These are phyloP conservation scores for Babylonia areolata DNA, from an alignment of 1,140 invertebrate species.

Conservation along the genomic window DNA sequence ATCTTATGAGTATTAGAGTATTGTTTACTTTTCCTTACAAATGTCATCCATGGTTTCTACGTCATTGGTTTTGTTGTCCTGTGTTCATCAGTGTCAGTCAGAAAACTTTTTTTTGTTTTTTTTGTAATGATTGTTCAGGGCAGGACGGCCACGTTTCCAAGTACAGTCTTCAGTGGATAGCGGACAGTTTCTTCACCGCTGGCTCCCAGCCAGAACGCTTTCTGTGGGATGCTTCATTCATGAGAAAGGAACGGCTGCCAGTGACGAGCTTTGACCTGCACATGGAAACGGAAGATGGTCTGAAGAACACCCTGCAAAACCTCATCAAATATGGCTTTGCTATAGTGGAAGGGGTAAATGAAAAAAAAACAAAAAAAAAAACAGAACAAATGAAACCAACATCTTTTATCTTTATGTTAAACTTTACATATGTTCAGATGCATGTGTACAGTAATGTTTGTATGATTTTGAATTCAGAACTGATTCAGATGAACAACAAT, in stretches of 20 bases:
- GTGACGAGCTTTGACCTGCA: slow-evolving; percentile 49
- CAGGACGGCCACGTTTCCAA: slow-evolving; percentile 64
- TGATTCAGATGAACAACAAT: no score
- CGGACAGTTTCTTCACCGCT: slow-evolving; percentile 49
- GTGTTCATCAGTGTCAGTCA: no score
- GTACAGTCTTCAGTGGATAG: slow-evolving; percentile 61
- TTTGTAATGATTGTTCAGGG: no score
- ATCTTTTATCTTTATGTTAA: no score
- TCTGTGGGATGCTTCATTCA: slow-evolving; percentile 55
- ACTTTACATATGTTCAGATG: no score
- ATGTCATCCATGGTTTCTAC: no score
- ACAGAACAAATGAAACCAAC: no score
- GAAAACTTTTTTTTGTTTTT: slow-evolving; percentile 26
- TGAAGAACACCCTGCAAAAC: slow-evolving; percentile 53
- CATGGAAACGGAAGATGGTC: slow-evolving; percentile 53
- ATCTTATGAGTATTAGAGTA: slow-evolving; percentile 51
- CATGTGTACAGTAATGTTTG: no score
- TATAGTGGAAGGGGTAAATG: slow-evolving; percentile 54
- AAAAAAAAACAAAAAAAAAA: no score
- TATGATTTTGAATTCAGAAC: no score
- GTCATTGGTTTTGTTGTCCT: no score
- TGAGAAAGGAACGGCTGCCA: slow-evolving; percentile 40
- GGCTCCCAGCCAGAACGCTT: slow-evolving; percentile 34
- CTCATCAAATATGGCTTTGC: slow-evolving; percentile 61
- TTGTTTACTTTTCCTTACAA: neutral